Evolutionary conservation across 2,797 vertebrate species (phyloP), one percentile per base, ranked within the genome.

Genomic region (Phrynocephalus vlangalii): DNA sequence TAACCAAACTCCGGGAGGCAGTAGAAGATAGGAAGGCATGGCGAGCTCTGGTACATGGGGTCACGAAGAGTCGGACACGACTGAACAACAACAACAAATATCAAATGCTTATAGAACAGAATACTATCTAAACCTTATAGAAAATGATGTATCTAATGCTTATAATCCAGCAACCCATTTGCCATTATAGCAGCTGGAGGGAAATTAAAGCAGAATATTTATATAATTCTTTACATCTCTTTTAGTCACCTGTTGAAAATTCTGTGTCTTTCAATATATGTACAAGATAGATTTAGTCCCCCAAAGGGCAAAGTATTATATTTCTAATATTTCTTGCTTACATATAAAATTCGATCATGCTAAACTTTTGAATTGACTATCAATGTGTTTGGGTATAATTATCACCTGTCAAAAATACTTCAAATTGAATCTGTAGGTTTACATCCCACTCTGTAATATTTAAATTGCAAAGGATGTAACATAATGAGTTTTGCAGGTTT

Each of bases 341-440:
- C 18, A 56, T n/a, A 30, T 50, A 72, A 4, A 83, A 50, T 33
- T 72, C n/a, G 50, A 52, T 79, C 6, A 78, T 26, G 50, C 50
- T n/a, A 66, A 1, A 78, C 28, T 92, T 24, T 72, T 79, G n/a
- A 44, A 24, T 82, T 26, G 13, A 67, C 79, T 85, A 0, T 88
- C 83, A 67, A 60, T 20, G 18, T 94, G 48, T 91, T 91, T 88
- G 73, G 22, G 33, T 4, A 8, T 91, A 91, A 91, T 94, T 85
- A 85, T 26, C 52, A 90, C 79, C 52, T 94, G 80, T 88, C 89
- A 90, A 88, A 79, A 73, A 92, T 88, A 67, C 52, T 50, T 22
- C 78, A 0, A 92, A 92, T 86, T 91, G 90, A 81, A 89, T 92
- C 67, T 88, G 24, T 89, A 79, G n/a, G 10, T 85, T 93, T 94